Evolutionary conservation across 2,888 invertebrate genomes (phyloP).

Genomic region (Amphipoea lucens): DNA sequence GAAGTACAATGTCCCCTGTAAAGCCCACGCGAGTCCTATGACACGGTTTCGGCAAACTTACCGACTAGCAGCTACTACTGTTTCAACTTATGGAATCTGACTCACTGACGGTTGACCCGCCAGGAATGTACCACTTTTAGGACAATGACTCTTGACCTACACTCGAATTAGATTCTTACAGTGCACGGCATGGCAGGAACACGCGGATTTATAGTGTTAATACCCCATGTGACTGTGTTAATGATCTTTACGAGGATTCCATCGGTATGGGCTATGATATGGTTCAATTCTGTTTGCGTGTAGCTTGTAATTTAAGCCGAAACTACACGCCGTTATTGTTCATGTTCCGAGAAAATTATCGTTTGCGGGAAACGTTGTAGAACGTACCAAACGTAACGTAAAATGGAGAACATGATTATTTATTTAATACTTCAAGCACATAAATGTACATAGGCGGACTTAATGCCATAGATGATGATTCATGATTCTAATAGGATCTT

Average conservation of each 20-base stretch:
- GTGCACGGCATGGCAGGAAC: conserved; percentile 31
- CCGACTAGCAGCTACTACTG: conserved; percentile 32
- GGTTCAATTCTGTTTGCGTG: conserved; percentile 19
- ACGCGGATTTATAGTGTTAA: conserved; percentile 21
- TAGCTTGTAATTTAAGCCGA: conserved; percentile 42
- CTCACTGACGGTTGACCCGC: conserved; percentile 67
- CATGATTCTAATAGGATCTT: not conserved
- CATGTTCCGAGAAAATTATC: conserved; percentile 46
- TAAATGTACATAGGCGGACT: no score
- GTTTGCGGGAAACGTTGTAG: not conserved
- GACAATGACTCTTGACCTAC: conserved; percentile 78
- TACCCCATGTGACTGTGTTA: conserved; percentile 10
- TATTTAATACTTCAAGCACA: no score
- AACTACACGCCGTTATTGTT: conserved; percentile 39
- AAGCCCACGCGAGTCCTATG: conserved; percentile 65
- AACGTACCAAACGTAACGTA: not conserved
- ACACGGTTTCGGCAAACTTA: conserved; percentile 63
- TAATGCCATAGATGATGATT: no score
- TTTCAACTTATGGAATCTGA: conserved; percentile 64
- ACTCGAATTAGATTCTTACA: conserved; percentile 54
- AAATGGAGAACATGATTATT: not conserved
- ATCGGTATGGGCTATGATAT: not conserved
- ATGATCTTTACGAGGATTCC: conserved; percentile 17
- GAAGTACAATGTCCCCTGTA: conserved; percentile 42
- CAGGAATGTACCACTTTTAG: conserved; percentile 77